phyloP scores from a whole-genome alignment of 2,888 invertebrate species.

The Chironomus tentans region DNA sequence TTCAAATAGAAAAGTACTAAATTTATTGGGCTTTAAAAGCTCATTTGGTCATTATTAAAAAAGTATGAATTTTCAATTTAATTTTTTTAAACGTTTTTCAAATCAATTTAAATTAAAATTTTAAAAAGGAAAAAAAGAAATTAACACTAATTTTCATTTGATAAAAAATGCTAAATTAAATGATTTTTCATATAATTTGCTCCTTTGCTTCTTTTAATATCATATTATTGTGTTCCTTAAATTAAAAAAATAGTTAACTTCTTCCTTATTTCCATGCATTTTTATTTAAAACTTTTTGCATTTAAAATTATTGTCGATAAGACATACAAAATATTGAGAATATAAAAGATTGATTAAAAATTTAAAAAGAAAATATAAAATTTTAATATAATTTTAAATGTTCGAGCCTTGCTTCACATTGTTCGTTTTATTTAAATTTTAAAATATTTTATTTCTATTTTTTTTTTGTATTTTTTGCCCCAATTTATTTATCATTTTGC shows the following conservation, averaged over 20 bases:
- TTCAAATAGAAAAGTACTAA: conserved; percentile 31
- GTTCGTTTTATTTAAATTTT: neutral
- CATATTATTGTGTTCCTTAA: neutral
- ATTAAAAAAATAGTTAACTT: neutral
- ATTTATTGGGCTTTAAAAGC: conserved; percentile 32
- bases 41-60: conserved; percentile 25
- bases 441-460: conserved; percentile 5
- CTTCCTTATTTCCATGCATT: too few relatives aligned
- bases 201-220: neutral
- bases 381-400: conserved; percentile 30
- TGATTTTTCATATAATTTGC: neutral
- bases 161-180: neutral
- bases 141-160: conserved; percentile 19
- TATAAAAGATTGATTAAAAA: neutral
- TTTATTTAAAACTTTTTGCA: too few relatives aligned
- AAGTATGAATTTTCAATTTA: neutral
- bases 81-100: conserved; percentile 2
- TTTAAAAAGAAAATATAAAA: neutral
- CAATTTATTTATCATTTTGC: too few relatives aligned
- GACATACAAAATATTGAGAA: neutral
- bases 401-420: conserved; percentile 32
- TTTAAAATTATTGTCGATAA: neutral
- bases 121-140: neutral
- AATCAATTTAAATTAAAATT: neutral
- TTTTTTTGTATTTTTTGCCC: neutral